Conservation (phyloP, 2,113 vertebrate genomes). For the Microcebus lehilahytsara region DNA sequence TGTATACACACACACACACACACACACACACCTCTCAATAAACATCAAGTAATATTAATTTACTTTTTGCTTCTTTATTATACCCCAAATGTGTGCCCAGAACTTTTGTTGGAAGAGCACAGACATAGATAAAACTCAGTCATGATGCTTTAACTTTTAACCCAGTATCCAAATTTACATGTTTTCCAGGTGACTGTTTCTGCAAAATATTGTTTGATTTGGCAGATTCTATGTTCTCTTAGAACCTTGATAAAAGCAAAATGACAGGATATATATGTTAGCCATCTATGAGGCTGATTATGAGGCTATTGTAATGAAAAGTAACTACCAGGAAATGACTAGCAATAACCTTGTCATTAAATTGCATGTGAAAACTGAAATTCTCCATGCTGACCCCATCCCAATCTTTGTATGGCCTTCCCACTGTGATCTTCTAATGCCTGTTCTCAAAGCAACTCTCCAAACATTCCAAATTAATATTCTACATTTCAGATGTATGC, state of each 20-base stretch:
- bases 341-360: neutral
- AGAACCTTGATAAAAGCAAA: neutral
- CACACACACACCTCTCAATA: neutral
- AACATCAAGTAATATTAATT: neutral
- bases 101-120: neutral
- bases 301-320: slow-evolving; percentile 7
- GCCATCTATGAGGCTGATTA: neutral
- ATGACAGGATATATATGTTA: neutral
- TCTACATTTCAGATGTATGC: neutral
- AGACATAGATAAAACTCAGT: neutral
- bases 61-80: neutral
- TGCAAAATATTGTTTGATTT: neutral
- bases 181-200: neutral
- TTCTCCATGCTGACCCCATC: neutral
- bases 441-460: neutral
- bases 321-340: neutral
- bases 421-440: neutral
- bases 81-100: neutral
- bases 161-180: neutral
- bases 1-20: neutral
- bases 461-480: neutral
- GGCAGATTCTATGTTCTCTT: neutral
- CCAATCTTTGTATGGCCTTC: neutral
- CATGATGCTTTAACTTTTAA: neutral
- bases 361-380: neutral